A percentile compares a stretch with the other conserved stretches of the same genome.
phyloP scores from a whole-genome alignment of 2,113 vertebrate genomes.

The Protobothrops mucrosquamatus region DNA sequence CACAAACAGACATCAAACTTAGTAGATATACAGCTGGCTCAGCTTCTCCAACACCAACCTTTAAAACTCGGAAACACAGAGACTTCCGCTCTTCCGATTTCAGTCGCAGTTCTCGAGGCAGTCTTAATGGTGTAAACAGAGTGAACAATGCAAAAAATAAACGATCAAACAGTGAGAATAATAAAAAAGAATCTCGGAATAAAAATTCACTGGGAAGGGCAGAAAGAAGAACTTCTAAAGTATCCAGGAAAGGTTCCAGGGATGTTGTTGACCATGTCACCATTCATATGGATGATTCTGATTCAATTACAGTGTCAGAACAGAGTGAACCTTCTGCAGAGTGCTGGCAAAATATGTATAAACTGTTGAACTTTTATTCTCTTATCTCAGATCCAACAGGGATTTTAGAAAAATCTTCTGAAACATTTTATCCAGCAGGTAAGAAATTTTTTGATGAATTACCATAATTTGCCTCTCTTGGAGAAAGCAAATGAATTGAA shows the following conservation, averaged over 20 bases:
- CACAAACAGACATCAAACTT: slow-evolving; percentile 97
- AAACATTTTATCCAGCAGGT: slow-evolving; percentile 85
- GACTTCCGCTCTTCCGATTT: slow-evolving; percentile 95
- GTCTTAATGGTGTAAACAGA: slow-evolving; percentile 85
- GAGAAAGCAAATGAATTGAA: background rate
- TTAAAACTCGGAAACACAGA: slow-evolving; percentile 89
- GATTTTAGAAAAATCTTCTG: slow-evolving; percentile 93
- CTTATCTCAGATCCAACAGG: slow-evolving; percentile 97
- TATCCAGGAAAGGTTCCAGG: slow-evolving; percentile 93
- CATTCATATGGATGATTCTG: slow-evolving; percentile 96
- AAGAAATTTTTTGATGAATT: slow-evolving; percentile 29
- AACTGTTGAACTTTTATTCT: slow-evolving; percentile 97
- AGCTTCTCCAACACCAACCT: slow-evolving; percentile 92
- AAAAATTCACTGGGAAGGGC: slow-evolving; percentile 86
- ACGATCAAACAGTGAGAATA: slow-evolving; percentile 73
- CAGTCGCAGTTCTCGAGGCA: slow-evolving; percentile 93
- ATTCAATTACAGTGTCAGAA: slow-evolving; percentile 97
- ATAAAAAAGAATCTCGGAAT: slow-evolving; percentile 85
- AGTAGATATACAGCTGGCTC: slow-evolving; percentile 97
- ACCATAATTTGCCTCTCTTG: background rate
- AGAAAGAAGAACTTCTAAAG: slow-evolving; percentile 91
- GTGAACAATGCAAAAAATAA: slow-evolving; percentile 86
- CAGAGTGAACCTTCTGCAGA: slow-evolving; percentile 98
- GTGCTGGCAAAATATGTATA: slow-evolving; percentile 99
- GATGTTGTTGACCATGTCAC: slow-evolving; percentile 96